Conservation (phyloP, 2,797 vertebrate species). For the Artibeus lituratus region DNA sequence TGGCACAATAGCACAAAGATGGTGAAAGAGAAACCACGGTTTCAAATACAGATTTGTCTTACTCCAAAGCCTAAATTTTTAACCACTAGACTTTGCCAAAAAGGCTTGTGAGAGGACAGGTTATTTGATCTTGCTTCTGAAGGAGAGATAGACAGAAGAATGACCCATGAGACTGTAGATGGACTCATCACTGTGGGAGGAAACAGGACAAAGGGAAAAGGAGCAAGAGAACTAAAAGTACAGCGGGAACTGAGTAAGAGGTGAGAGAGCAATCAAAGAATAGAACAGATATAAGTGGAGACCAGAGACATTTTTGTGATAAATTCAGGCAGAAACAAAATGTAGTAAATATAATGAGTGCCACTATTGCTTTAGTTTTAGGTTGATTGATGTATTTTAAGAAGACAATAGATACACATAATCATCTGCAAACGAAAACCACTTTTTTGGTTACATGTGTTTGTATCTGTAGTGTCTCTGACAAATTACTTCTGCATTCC, state of each 20-base stretch:
- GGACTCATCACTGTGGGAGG: background rate
- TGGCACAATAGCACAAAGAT: background rate
- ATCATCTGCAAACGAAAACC: constrained; percentile 51
- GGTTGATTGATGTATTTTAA: constrained; percentile 46
- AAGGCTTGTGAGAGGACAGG: background rate
- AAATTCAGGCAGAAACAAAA: constrained; percentile 54
- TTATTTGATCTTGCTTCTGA: background rate
- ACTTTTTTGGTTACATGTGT: background rate
- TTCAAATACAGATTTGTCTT: background rate
- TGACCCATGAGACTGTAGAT: background rate
- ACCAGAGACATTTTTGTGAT: background rate
- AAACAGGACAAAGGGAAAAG: background rate
- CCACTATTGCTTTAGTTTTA: constrained; percentile 1
- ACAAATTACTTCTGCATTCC: background rate
- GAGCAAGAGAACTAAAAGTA: background rate
- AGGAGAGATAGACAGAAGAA: background rate
- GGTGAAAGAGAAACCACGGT: background rate
- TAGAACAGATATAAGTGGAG: background rate
- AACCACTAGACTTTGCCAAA: background rate
- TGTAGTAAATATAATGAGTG: constrained; percentile 33
- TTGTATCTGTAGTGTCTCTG: background rate
- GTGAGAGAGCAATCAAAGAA: background rate
- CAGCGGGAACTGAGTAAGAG: background rate
- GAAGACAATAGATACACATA: constrained; percentile 30
- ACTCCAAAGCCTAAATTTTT: background rate